A percentile compares a stretch with the other conserved stretches of the same genome.
phyloP scores from a whole-genome alignment of 2,113 vertebrate genomes.

The Cinclus mexicanus region DNA sequence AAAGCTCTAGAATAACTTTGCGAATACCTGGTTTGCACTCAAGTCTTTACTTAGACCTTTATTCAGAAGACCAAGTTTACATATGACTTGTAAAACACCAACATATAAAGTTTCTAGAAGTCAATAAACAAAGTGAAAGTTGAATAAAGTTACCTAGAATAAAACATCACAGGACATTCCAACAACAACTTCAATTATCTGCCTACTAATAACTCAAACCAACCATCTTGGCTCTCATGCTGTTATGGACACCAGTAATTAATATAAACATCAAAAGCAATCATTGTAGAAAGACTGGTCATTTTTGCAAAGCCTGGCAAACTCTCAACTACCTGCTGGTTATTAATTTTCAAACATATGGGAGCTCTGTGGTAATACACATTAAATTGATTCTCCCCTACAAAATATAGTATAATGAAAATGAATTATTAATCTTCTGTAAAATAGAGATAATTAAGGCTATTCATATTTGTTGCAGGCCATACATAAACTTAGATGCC shows the following conservation, averaged over 20 bases:
- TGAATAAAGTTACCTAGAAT: conserved; percentile 19
- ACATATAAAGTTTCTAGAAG: neutral
- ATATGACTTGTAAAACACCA: neutral
- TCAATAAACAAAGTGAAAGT: neutral
- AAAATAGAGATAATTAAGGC: conserved; percentile 63
- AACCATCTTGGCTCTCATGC: conserved; percentile 78
- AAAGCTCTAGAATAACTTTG: neutral
- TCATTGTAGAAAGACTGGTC: conserved; percentile 93
- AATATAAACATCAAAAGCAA: conserved; percentile 97
- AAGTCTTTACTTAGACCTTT: neutral
- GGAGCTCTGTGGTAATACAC: conserved; percentile 90
- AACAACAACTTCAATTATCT: conserved; percentile 71
- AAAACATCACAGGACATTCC: conserved; percentile 25
- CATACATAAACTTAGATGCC: conserved; percentile 6
- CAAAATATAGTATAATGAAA: conserved; percentile 78
- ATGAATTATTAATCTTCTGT: conserved; percentile 74
- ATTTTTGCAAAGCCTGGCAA: conserved; percentile 96
- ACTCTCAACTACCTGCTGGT: conserved; percentile 94
- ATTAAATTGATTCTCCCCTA: conserved; percentile 87
- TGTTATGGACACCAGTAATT: conserved; percentile 89
- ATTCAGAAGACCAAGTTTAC: neutral
- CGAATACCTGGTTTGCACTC: neutral
- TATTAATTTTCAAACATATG: conserved; percentile 99
- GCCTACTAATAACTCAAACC: conserved; percentile 73
- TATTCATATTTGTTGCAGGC: conserved; percentile 60